phyloP scores from a whole-genome alignment of 2,888 invertebrate genomes.

The Alloscopus bannaensis region DNA sequence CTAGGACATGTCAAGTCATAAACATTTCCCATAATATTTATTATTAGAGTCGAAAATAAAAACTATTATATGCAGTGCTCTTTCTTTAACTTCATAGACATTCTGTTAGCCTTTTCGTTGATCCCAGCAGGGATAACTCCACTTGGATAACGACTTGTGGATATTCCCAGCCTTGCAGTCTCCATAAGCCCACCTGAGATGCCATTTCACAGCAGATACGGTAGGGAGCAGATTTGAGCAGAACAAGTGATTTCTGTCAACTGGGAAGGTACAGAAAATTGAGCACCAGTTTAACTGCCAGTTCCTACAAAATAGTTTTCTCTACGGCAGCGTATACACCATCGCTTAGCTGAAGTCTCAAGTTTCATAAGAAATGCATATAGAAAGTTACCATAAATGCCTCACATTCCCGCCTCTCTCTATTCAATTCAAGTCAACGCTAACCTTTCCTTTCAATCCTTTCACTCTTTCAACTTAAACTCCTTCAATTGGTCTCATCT shows the following conservation, averaged over 20 bases:
- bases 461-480: conserved; percentile 62
- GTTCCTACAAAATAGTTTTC: background rate
- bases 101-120: background rate
- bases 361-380: conserved; percentile 26
- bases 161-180: conserved; percentile 27
- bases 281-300: conserved; percentile 11
- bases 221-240: background rate
- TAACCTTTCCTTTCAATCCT: conserved; percentile 52
- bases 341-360: background rate
- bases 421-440: conserved; percentile 46
- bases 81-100: conserved; percentile 1
- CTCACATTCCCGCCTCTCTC: conserved; percentile 10
- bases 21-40: background rate
- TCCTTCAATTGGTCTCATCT: conserved; percentile 61
- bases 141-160: conserved; percentile 15
- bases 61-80: too few relatives aligned
- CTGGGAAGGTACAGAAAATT: conserved; percentile 13
- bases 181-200: conserved; percentile 32
- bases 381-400: conserved; percentile 21
- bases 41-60: too few relatives aligned
- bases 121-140: conserved; percentile 10
- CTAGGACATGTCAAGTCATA: too few relatives aligned
- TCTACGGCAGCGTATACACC: too few relatives aligned
- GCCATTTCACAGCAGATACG: background rate
- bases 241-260: conserved; percentile 19